Evolutionary conservation across 2,888 invertebrate species (phyloP), one percentile per base, ranked within the genome.

Genomic region (Abscondita cerata): DNA sequence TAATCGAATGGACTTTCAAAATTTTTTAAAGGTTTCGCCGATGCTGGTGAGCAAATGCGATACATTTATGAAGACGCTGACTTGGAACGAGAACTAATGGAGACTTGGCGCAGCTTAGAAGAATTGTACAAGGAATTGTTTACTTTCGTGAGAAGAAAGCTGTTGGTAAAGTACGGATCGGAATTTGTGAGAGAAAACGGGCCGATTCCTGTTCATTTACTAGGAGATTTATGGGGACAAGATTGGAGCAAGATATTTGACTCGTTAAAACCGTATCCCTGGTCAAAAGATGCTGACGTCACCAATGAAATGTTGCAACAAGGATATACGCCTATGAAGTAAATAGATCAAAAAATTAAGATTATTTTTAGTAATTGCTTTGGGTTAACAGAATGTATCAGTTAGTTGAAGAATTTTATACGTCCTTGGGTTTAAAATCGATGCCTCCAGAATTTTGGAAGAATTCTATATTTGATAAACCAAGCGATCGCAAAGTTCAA

Each of bases 221-320:
- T 95, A 11, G 95, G 94, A 11, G 91, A 93, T 78, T 87, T 93
- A 86, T 93, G 93, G 93, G 89, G 89, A 0, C 93, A 93, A 76
- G 89, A 89, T 71, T 93, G 93, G 93, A 87, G 87, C 67, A 87
- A 88, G 11, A 86, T 93, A 47, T 86, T 86, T 74, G 89, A 91
- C 64, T 76, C 91, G 34, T 88, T 93, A 62, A 86, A 88, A 76
- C 92, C 95, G 0, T 94, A 88, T 76, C 89, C 90, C 0, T 86
- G 88, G 52, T 86, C 87, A 5, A 85, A 85, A 1, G 85, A 85
- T 66, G 77, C 90, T 0, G 93, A 95, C 73, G 89, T 93, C 13
- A 93, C 93, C 0, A 81, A 87, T 1, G 91, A 91, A 72, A 88
- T 95, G 89, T 78, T 89, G 31, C 80, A 89, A 20, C 90, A 90